Conservation (phyloP, 2,888 invertebrate genomes). For the Cerastoderma edule region DNA sequence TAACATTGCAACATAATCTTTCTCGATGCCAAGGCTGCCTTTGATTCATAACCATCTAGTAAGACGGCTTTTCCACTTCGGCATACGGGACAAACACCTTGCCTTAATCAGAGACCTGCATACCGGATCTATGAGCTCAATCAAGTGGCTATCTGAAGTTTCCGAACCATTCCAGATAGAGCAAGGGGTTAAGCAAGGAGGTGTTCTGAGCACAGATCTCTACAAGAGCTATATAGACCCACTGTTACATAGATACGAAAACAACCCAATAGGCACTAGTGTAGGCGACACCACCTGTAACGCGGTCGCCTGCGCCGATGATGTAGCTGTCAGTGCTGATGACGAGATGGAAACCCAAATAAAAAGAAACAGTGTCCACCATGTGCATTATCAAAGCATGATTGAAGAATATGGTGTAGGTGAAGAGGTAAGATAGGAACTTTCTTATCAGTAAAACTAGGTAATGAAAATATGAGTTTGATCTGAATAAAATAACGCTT, state of each 20-base stretch:
- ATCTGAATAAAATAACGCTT: too few relatives aligned
- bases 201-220: conserved; percentile 13
- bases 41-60: conserved; percentile 1
- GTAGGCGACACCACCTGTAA: conserved; percentile 27
- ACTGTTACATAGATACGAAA: conserved; percentile 4
- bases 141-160: conserved; percentile 19
- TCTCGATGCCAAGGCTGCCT: conserved; percentile 10
- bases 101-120: conserved; percentile 6
- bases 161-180: conserved; percentile 7
- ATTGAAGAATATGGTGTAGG: too few relatives aligned
- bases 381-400: too few relatives aligned
- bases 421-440: too few relatives aligned
- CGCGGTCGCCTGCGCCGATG: conserved; percentile 30
- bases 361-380: conserved; percentile 10
- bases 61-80: conserved; percentile 10
- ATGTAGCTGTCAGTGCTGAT: conserved; percentile 15
- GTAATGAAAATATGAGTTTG: too few relatives aligned
- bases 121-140: neutral
- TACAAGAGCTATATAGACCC: conserved; percentile 16
- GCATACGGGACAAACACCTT: conserved; percentile 4
- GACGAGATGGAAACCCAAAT: conserved; percentile 4
- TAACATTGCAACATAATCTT: neutral
- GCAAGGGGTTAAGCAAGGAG: conserved; percentile 31
- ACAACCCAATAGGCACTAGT: neutral
- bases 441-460: too few relatives aligned